These are phyloP conservation scores for Callionymus lyra DNA, from an alignment of 2,113 vertebrate species.

Conservation along the genomic window DNA sequence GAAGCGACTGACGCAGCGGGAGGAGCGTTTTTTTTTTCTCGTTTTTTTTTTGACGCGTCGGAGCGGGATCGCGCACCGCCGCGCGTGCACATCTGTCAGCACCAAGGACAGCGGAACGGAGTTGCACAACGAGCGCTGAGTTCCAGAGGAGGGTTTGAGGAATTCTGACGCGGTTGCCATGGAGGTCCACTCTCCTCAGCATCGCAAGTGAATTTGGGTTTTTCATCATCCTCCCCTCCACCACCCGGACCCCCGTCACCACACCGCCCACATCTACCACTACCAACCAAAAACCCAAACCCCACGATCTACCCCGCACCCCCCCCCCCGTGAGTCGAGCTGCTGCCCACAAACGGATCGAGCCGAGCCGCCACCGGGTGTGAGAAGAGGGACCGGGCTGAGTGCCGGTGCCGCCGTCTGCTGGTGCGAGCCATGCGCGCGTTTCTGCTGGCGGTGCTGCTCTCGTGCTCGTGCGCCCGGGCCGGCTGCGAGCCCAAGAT, in stretches of 20 bases:
- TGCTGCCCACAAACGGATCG: constrained; percentile 35
- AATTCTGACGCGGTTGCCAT: constrained; percentile 24
- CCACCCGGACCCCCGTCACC: background rate
- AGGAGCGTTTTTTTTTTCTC: no score
- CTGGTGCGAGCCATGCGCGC: constrained; percentile 66
- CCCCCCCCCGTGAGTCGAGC: constrained; percentile 41
- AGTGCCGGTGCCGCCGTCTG: constrained; percentile 23
- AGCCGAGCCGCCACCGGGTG: constrained; percentile 43
- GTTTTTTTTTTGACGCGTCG: no score
- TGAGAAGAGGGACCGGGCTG: constrained; percentile 38
- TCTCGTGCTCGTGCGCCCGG: constrained; percentile 84
- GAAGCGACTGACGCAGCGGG: no score
- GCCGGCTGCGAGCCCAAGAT: constrained; percentile 92
- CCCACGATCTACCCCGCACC: no score
- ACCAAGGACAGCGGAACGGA: constrained; percentile 67
- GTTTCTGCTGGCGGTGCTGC: constrained; percentile 77
- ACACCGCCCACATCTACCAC: constrained; percentile 39
- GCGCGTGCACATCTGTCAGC: constrained; percentile 68
- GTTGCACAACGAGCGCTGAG: constrained; percentile 19
- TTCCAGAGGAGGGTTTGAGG: no score
- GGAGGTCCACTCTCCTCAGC: constrained; percentile 56
- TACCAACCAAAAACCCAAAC: no score
- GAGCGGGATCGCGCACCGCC: constrained; percentile 55
- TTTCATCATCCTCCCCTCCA: constrained; percentile 9
- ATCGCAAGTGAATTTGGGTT: constrained; percentile 45